Evolutionary conservation across 23 tunicate species (phyloP).

Genomic region (Ascidia mentula): DNA sequence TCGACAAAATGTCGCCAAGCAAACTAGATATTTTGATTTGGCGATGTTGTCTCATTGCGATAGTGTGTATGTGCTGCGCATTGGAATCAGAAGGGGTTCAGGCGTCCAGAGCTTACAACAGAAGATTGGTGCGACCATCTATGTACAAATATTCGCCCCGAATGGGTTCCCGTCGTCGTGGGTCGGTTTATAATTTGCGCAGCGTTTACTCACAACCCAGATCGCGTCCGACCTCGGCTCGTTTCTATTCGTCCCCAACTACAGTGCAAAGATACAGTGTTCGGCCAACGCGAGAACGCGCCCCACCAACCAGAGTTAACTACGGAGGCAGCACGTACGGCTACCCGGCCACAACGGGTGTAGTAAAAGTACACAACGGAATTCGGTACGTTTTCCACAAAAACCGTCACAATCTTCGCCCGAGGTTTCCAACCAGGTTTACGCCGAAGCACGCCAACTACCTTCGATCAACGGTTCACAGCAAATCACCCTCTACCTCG

Average conservation of each 20-base stretch:
- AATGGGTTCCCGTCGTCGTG: not conserved
- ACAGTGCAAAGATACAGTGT: not conserved
- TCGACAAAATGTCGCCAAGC: slow-evolving; percentile 5
- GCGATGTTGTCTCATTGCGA: slow-evolving; percentile 3
- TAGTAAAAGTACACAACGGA: not conserved
- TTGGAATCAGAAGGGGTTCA: not conserved
- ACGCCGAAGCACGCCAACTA: not conserved
- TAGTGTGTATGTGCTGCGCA: not conserved
- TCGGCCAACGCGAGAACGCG: not conserved
- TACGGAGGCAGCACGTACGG: not conserved
- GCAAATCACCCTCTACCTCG: not conserved
- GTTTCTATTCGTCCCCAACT: not conserved
- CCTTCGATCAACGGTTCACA: not conserved
- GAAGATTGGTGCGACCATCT: not conserved
- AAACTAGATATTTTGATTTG: not conserved
- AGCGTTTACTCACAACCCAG: not conserved
- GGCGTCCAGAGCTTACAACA: not conserved
- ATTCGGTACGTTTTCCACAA: not conserved
- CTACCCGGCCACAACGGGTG: not conserved
- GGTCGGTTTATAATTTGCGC: not conserved
- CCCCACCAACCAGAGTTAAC: not conserved
- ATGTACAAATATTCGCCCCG: not conserved
- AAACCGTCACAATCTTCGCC: not conserved
- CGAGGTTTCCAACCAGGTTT: not conserved
- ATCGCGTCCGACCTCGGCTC: not conserved